Percentiles rank a stretch among this genome's conserved stretches.
phyloP scores from a whole-genome alignment of 2,888 invertebrate genomes.

The Aleiodes leptofemur region DNA sequence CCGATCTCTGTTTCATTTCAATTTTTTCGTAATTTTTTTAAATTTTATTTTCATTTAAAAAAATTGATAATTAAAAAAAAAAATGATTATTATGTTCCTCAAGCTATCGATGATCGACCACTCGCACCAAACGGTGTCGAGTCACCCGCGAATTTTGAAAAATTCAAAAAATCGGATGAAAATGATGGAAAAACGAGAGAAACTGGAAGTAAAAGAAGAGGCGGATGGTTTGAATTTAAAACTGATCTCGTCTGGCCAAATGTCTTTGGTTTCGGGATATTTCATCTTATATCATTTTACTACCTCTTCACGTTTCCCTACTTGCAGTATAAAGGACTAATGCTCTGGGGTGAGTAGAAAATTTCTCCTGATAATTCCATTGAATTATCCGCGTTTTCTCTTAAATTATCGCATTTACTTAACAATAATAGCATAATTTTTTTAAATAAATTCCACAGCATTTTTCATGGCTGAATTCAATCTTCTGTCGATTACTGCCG shows the following conservation, averaged over 20 bases:
- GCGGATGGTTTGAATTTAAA: constrained; percentile 40
- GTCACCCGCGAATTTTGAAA: not conserved
- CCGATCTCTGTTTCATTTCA: not conserved
- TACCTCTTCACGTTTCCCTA: constrained; percentile 35
- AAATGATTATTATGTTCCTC: no score
- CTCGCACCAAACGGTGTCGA: not conserved
- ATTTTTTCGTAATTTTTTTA: no score
- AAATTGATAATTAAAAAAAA: no score
- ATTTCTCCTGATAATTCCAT: no score
- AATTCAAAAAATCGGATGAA: not conserved
- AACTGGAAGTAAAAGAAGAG: not conserved
- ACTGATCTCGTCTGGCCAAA: constrained; percentile 32
- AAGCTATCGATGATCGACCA: not conserved
- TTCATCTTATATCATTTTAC: constrained; percentile 23
- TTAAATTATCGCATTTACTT: not conserved
- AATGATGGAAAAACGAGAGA: not conserved
- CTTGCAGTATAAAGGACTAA: constrained; percentile 13
- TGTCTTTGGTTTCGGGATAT: constrained; percentile 8
- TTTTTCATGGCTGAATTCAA: constrained; percentile 84
- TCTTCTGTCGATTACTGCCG: constrained; percentile 96
- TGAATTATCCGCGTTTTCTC: no score
- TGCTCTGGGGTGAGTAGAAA: constrained; percentile 37
- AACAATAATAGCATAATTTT: no score
- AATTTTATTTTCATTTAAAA: no score
- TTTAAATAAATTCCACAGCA: constrained; percentile 77